Conservation (phyloP, 2,113 vertebrate genomes). For the Sterna hirundo region DNA sequence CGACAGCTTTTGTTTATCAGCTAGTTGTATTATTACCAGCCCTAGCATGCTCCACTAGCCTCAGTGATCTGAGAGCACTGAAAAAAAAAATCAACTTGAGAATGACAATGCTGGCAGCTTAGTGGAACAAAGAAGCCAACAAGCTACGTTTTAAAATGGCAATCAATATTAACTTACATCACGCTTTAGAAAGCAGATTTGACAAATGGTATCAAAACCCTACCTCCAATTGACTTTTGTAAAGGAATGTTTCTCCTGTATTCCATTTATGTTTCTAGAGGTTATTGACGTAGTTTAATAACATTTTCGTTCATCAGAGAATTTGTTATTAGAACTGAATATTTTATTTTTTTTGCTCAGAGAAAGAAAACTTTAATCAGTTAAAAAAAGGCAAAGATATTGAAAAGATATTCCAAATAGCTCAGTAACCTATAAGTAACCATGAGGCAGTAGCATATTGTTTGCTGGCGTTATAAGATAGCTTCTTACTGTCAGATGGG, state of each 20-base stretch:
- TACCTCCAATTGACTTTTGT: neutral
- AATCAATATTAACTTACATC: constrained; percentile 52
- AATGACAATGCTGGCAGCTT: constrained; percentile 31
- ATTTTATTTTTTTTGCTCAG: neutral
- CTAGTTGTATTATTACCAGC: neutral
- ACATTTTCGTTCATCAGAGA: neutral
- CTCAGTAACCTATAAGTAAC: neutral
- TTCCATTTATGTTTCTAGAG: constrained; percentile 4
- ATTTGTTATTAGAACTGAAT: constrained; percentile 10
- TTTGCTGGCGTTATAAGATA: neutral
- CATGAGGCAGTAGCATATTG: neutral
- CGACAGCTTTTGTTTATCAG: constrained; percentile 45
- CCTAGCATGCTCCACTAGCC: constrained; percentile 23
- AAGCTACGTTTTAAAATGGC: constrained; percentile 5
- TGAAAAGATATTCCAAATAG: neutral
- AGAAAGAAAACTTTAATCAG: neutral
- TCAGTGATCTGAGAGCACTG: neutral
- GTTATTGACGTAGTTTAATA: constrained; percentile 27
- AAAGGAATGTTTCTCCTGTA: constrained; percentile 6
- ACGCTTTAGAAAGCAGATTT: neutral
- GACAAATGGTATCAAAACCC: constrained; percentile 5
- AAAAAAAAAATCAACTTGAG: constrained; percentile 31
- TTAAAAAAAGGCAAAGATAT: neutral
- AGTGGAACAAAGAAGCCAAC: neutral
- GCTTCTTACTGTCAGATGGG: neutral